Conservation (phyloP, 2,797 vertebrate genomes). For the Fundulus diaphanus region DNA sequence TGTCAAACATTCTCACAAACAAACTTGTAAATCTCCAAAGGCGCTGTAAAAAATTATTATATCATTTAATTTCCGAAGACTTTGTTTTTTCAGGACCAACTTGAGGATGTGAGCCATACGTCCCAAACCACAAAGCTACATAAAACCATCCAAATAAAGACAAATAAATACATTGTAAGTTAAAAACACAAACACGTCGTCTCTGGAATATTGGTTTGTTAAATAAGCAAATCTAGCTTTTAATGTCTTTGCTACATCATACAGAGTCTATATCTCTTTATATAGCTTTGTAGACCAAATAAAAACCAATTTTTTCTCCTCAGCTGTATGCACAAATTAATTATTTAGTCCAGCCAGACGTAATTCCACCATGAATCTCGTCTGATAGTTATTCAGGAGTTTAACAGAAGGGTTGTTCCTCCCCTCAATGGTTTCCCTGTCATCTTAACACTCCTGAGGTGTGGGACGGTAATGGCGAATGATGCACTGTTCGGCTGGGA, state of each 20-base stretch:
- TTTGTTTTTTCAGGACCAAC: too few relatives aligned
- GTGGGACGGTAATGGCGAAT: conserved; percentile 41
- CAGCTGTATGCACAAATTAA: background rate
- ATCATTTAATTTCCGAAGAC: too few relatives aligned
- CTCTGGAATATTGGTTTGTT: background rate
- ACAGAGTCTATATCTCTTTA: background rate
- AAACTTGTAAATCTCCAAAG: background rate
- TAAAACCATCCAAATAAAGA: background rate
- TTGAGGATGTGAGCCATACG: background rate
- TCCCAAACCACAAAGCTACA: background rate
- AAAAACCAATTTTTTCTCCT: background rate
- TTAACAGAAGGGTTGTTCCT: background rate
- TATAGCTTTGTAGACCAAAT: background rate
- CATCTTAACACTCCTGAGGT: conserved; percentile 21
- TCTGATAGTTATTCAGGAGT: conserved; percentile 8
- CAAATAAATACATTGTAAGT: background rate
- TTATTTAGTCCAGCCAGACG: too few relatives aligned
- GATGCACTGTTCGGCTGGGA: conserved; percentile 49
- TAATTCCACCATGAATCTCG: background rate
- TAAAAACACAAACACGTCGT: background rate
- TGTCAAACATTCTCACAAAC: background rate
- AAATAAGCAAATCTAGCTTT: background rate
- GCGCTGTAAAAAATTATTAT: too few relatives aligned
- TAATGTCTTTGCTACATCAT: background rate
- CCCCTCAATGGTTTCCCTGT: conserved; percentile 21